Percentiles rank a stretch among this genome's conserved stretches.
Conservation (phyloP, 2,113 vertebrate species). For the Polypterus senegalus region DNA sequence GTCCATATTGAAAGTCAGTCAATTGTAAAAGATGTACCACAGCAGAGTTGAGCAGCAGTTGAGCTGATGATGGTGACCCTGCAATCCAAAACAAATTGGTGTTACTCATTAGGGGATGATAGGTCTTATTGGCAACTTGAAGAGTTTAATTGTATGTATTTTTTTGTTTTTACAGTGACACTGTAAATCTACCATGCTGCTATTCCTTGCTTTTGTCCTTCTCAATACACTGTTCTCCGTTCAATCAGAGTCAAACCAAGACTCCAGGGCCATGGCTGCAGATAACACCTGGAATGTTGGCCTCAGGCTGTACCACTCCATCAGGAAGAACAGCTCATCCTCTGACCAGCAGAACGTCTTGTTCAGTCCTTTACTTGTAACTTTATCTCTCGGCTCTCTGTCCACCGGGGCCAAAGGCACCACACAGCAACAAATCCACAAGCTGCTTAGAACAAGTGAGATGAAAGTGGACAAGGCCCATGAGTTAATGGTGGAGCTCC, state of each 20-base stretch:
- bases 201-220: conserved; percentile 14
- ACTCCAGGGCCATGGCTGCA: conserved; percentile 5
- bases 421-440: conserved; percentile 32
- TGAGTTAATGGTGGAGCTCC: conserved; percentile 12
- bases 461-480: conserved; percentile 3
- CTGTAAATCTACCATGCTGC: conserved; percentile 24
- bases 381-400: conserved; percentile 31
- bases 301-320: conserved; percentile 29
- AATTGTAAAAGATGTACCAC: too few species aligned
- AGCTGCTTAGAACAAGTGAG: conserved; percentile 20
- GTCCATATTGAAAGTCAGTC: too few species aligned
- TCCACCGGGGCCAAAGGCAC: conserved; percentile 22
- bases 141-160: too few species aligned
- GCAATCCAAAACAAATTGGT: too few species aligned
- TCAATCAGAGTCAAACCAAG: conserved; percentile 7
- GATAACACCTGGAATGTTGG: conserved; percentile 43
- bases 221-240: conserved; percentile 20
- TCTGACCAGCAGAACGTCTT: conserved; percentile 21
- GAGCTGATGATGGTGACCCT: too few species aligned
- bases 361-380: conserved; percentile 37
- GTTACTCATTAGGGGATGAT: too few species aligned
- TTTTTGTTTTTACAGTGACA: too few species aligned
- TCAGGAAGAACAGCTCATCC: conserved; percentile 18
- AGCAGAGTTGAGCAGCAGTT: too few species aligned
- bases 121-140: too few species aligned